Evolutionary conservation across 2,888 invertebrate genomes (phyloP).

Genomic region (Didymodactylos carnosus): DNA sequence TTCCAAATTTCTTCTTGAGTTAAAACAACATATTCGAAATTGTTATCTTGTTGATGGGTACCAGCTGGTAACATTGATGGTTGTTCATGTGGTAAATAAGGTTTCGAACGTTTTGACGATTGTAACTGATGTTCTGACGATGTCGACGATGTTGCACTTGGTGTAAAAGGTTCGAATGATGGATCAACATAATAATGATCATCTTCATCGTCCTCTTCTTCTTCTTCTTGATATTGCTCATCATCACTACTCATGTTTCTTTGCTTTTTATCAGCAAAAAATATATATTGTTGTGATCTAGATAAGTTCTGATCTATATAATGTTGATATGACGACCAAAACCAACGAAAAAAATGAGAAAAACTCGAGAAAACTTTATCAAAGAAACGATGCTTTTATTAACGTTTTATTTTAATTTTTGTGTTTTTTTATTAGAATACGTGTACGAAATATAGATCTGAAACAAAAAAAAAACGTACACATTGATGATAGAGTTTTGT

Average conservation of each 20-base stretch:
- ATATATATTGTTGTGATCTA: neutral
- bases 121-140: too few relatives aligned
- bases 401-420: too few relatives aligned
- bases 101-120: neutral
- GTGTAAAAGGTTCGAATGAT: too few relatives aligned
- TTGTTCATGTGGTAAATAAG: too few relatives aligned
- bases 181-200: too few relatives aligned
- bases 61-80: too few relatives aligned
- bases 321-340: neutral
- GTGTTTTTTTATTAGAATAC: too few relatives aligned
- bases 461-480: too few relatives aligned
- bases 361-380: neutral
- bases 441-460: too few relatives aligned
- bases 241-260: neutral
- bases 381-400: too few relatives aligned
- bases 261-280: neutral
- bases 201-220: neutral
- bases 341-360: neutral
- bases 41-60: neutral
- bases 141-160: too few relatives aligned
- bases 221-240: neutral
- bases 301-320: neutral
- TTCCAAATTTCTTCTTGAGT: constrained; percentile 87
- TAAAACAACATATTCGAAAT: constrained; percentile 41
- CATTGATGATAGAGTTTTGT: too few relatives aligned